These are phyloP conservation scores for Otolemur crassicaudatus DNA, from an alignment of 2,797 vertebrate genomes.

Conservation along the genomic window DNA sequence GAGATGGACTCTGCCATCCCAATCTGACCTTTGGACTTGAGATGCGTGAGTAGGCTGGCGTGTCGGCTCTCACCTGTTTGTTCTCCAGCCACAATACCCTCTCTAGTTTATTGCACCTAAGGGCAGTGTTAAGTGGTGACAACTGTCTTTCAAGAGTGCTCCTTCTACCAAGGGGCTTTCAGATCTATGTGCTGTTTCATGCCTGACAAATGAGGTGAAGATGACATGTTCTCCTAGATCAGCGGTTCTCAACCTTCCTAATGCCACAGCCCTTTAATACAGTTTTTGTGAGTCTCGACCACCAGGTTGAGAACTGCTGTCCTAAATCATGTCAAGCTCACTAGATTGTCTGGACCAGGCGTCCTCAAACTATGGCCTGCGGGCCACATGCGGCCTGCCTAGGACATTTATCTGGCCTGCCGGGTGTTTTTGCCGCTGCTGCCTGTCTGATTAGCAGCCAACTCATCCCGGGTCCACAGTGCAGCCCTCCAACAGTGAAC, in stretches of 20 bases:
- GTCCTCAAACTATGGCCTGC: too few species aligned
- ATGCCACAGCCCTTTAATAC: too few species aligned
- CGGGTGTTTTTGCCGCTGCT: too few species aligned
- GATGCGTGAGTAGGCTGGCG: rapidly evolving
- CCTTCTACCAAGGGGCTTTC: background rate
- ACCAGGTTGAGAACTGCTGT: background rate
- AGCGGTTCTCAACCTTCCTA: too few species aligned
- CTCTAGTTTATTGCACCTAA: background rate
- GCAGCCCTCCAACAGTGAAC: too few species aligned
- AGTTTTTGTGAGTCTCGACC: too few species aligned
- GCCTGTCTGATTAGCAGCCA: too few species aligned
- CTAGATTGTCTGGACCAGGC: background rate
- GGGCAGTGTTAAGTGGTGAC: background rate
- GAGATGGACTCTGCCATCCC: background rate
- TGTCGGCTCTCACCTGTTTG: background rate
- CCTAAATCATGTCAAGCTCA: background rate
- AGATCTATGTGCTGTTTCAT: background rate
- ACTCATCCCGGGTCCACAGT: too few species aligned
- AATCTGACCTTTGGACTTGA: background rate
- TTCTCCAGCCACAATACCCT: background rate
- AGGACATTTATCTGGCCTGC: too few species aligned
- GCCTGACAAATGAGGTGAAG: background rate
- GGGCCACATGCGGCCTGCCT: too few species aligned
- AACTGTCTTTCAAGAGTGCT: background rate
- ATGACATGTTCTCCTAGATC: background rate